Percentiles rank a stretch among this genome's conserved stretches.
phyloP scores from a whole-genome alignment of 2,888 invertebrate species.

The Xestia rhomboidea region DNA sequence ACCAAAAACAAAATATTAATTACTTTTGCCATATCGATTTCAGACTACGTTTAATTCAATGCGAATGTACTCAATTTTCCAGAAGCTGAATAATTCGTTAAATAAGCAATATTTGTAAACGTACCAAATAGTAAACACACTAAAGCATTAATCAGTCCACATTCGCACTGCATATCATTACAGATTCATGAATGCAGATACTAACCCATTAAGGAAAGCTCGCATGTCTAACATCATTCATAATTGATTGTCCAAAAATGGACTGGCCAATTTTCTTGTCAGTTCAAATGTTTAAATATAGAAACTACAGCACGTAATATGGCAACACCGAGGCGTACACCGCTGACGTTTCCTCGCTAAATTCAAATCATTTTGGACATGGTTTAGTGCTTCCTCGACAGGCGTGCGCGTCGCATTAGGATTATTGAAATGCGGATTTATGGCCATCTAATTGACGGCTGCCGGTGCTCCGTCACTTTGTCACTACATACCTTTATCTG shows the following conservation, averaged over 20 bases:
- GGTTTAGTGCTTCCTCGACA: slow-evolving; percentile 76
- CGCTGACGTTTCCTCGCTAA: slow-evolving; percentile 79
- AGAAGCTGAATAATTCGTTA: slow-evolving; percentile 1
- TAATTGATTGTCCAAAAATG: slow-evolving; percentile 27
- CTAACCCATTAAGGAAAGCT: slow-evolving; percentile 37
- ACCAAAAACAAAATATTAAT: background rate
- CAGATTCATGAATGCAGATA: slow-evolving; percentile 20
- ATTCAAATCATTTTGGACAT: slow-evolving; percentile 71
- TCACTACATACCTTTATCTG: slow-evolving; percentile 58
- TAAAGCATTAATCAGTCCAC: slow-evolving; percentile 24
- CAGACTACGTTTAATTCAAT: background rate
- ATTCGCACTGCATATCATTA: slow-evolving; percentile 27
- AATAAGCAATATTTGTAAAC: background rate
- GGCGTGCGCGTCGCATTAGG: slow-evolving; percentile 62
- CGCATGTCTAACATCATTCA: slow-evolving; percentile 43
- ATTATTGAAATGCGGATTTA: slow-evolving; percentile 69
- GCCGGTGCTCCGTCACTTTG: slow-evolving; percentile 46
- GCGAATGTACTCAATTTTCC: background rate
- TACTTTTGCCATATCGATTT: background rate
- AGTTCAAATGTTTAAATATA: slow-evolving; percentile 42
- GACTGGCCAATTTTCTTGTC: slow-evolving; percentile 31
- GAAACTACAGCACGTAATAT: slow-evolving; percentile 47
- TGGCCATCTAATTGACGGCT: slow-evolving; percentile 66
- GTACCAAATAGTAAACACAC: slow-evolving; percentile 22
- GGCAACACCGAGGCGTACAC: slow-evolving; percentile 60